These are phyloP conservation scores for Itoplectis maculator DNA, from an alignment of 2,888 invertebrate genomes.

Conservation along the genomic window DNA sequence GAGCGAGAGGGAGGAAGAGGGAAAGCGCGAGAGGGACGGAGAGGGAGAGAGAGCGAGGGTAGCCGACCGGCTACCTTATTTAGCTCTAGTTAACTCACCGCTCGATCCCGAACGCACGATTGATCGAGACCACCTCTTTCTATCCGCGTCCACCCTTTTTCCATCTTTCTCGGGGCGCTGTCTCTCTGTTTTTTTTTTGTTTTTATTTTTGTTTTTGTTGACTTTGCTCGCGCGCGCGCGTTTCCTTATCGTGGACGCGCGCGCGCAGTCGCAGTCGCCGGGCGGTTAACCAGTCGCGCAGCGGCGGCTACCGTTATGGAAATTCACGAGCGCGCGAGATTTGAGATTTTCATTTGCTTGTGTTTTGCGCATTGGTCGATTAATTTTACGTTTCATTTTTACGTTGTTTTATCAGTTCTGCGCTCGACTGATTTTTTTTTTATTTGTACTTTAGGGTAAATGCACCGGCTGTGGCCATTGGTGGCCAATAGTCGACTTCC, in stretches of 20 bases:
- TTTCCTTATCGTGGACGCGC: slow-evolving; percentile 32
- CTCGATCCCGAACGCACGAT: slow-evolving; percentile 71
- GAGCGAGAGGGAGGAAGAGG: slow-evolving; percentile 63
- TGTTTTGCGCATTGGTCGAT: background rate
- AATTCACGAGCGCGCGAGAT: background rate
- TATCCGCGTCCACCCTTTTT: slow-evolving; percentile 51
- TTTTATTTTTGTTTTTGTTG: slow-evolving; percentile 9
- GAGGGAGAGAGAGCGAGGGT: slow-evolving; percentile 62
- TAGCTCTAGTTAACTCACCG: slow-evolving; percentile 78
- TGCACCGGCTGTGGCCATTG: too few relatives aligned
- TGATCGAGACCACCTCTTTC: slow-evolving; percentile 71
- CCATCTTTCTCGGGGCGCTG: slow-evolving; percentile 32
- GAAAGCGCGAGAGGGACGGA: too few relatives aligned
- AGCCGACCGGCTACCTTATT: slow-evolving; percentile 76
- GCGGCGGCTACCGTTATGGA: slow-evolving; percentile 11
- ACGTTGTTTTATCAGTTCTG: background rate
- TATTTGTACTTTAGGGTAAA: too few relatives aligned
- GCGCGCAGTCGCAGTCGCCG: too few relatives aligned
- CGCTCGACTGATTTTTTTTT: too few relatives aligned
- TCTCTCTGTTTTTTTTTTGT: background rate
- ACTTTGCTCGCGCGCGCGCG: slow-evolving; percentile 16
- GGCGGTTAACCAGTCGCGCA: background rate
- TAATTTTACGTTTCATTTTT: background rate
- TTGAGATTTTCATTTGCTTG: background rate
- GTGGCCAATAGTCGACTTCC: too few relatives aligned